phyloP scores from a whole-genome alignment of 1,140 invertebrate species.

The Macrotrachela quadricornifera region DNA sequence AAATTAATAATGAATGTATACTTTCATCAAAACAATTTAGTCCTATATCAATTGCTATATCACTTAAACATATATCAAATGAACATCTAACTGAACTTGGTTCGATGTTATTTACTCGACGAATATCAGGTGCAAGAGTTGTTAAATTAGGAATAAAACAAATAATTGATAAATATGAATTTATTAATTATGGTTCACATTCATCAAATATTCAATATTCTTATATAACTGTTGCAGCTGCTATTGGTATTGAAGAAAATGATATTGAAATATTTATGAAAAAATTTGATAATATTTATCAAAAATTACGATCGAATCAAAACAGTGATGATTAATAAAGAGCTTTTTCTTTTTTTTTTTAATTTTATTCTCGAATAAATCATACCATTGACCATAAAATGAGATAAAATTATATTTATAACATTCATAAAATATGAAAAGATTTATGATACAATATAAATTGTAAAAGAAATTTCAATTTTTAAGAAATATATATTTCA shows the following conservation, averaged over 20 bases:
- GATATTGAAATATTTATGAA: constrained; percentile 46
- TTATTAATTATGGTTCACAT: constrained; percentile 46
- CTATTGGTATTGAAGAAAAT: constrained; percentile 43
- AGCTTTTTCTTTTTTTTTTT: no score
- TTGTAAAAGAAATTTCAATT: no score
- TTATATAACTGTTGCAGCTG: constrained; percentile 48
- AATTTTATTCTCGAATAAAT: no score
- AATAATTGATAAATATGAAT: constrained; percentile 15
- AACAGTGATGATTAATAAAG: no score
- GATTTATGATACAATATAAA: no score
- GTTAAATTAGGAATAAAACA: constrained; percentile 13
- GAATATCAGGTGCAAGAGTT: constrained; percentile 43
- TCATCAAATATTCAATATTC: constrained; percentile 38
- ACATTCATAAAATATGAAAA: no score
- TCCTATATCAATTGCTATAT: no score
- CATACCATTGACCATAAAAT: no score
- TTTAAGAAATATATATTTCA: no score
- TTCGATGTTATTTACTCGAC: constrained; percentile 48
- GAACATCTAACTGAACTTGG: constrained; percentile 37
- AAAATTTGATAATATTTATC: constrained; percentile 36
- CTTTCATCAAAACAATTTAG: no score
- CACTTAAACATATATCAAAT: constrained; percentile 15
- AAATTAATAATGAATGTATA: constrained; percentile 32
- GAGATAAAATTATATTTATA: no score
- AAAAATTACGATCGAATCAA: no score